phyloP scores from a whole-genome alignment of 2,797 vertebrate genomes.

The Chaenodraco wilsoni region DNA sequence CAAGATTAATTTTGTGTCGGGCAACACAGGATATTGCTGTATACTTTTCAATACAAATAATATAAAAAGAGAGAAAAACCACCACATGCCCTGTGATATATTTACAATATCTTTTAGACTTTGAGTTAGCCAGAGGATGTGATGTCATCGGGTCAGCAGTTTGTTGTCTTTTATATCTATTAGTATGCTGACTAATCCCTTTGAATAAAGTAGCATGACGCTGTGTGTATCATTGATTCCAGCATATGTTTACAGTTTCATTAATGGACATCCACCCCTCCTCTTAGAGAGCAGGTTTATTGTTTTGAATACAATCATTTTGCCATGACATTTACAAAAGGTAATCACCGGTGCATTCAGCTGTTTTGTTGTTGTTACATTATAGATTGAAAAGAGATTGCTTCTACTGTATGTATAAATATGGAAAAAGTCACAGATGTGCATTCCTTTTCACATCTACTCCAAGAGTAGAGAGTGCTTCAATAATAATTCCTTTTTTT shows the following conservation, averaged over 20 bases:
- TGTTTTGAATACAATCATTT: background rate
- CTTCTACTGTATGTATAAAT: background rate
- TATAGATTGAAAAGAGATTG: background rate
- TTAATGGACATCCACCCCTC: background rate
- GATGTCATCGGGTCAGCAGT: background rate
- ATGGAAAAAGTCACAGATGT: background rate
- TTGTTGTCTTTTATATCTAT: background rate
- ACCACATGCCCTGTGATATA: background rate
- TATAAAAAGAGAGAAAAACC: background rate
- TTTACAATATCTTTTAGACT: no score
- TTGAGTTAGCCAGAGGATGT: background rate
- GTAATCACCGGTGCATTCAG: background rate
- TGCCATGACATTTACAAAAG: background rate
- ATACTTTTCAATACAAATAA: conserved; percentile 3
- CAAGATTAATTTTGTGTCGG: background rate
- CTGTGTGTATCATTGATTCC: background rate
- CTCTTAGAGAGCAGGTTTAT: background rate
- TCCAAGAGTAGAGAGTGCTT: no score
- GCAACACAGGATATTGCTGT: background rate
- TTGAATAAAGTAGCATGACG: background rate
- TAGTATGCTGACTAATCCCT: no score
- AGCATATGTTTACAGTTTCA: background rate
- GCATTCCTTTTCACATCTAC: background rate
- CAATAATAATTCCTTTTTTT: background rate
- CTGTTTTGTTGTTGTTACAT: background rate